Evolutionary conservation across 2,797 vertebrate genomes (phyloP).

Genomic region (Platyrinchus mystaceus): DNA sequence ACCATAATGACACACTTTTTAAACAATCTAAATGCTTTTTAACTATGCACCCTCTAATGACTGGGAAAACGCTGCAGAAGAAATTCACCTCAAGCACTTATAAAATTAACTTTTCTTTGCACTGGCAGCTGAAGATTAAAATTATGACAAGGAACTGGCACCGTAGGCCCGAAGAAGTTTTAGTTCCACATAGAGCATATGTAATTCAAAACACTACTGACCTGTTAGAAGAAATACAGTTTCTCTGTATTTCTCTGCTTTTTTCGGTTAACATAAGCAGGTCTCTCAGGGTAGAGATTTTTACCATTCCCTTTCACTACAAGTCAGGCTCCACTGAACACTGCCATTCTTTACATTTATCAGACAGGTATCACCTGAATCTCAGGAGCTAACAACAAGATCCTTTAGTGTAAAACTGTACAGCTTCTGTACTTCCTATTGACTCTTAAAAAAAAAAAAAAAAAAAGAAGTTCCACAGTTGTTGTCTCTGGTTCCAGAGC

Average conservation of each 20-base stretch:
- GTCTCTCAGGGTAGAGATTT: not conserved
- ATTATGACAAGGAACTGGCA: not conserved
- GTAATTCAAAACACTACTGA: not conserved
- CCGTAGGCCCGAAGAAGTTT: not conserved
- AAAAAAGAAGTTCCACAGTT: not conserved
- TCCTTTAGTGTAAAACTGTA: not conserved
- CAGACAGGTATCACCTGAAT: not conserved
- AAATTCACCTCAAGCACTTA: not conserved
- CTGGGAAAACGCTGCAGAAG: not conserved
- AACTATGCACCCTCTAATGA: not conserved
- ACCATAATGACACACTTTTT: not conserved
- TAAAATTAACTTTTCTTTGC: not conserved
- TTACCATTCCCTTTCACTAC: not conserved
- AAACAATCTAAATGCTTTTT: not conserved
- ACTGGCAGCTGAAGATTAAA: not conserved
- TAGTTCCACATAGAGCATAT: not conserved
- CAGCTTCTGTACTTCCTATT: not conserved
- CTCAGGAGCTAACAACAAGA: not conserved
- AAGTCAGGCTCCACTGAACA: not conserved
- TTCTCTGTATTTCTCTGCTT: not conserved
- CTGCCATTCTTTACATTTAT: not conserved
- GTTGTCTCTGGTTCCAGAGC: not conserved
- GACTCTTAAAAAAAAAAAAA: not conserved
- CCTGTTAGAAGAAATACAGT: not conserved
- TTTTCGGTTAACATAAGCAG: not conserved